These are phyloP conservation scores for Drosophila varians DNA, from an alignment of 1,140 invertebrate species.

Conservation along the genomic window DNA sequence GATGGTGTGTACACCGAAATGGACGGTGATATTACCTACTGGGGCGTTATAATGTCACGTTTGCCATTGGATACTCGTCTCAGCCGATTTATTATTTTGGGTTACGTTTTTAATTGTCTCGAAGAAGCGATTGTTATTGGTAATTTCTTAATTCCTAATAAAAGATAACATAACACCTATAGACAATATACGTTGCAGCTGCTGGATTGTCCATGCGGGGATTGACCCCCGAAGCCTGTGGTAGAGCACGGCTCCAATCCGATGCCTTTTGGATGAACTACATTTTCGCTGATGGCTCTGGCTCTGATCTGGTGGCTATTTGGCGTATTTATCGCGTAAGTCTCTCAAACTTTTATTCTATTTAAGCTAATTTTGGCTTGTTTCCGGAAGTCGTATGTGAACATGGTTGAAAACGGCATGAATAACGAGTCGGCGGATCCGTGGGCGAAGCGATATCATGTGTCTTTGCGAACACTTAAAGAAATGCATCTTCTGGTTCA, in stretches of 20 bases:
- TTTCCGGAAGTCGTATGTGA: constrained; percentile 41
- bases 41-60: constrained; percentile 92
- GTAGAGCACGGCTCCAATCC: constrained; percentile 85
- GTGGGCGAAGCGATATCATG: constrained; percentile 90
- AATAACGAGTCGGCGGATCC: constrained; percentile 21
- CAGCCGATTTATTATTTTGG: constrained; percentile 93
- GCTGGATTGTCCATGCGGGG: constrained; percentile 92
- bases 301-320: constrained; percentile 93
- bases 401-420: constrained; percentile 43
- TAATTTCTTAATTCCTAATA: constrained; percentile 72
- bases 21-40: constrained; percentile 95
- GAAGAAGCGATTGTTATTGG: constrained; percentile 95
- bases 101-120: constrained; percentile 93
- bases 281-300: constrained; percentile 91
- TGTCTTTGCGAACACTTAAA: constrained; percentile 89
- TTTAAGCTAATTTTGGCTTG: not conserved
- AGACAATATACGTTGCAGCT: constrained; percentile 85
- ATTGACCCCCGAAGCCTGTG: constrained; percentile 86
- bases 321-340: constrained; percentile 91
- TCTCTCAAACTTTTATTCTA: not conserved
- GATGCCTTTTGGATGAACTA: constrained; percentile 91
- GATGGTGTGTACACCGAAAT: constrained; percentile 85
- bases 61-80: constrained; percentile 93
- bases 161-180: not conserved
- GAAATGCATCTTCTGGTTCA: constrained; percentile 89